Evolutionary conservation across 1,140 invertebrate species (phyloP).

Genomic region (Drosophila saltans): DNA sequence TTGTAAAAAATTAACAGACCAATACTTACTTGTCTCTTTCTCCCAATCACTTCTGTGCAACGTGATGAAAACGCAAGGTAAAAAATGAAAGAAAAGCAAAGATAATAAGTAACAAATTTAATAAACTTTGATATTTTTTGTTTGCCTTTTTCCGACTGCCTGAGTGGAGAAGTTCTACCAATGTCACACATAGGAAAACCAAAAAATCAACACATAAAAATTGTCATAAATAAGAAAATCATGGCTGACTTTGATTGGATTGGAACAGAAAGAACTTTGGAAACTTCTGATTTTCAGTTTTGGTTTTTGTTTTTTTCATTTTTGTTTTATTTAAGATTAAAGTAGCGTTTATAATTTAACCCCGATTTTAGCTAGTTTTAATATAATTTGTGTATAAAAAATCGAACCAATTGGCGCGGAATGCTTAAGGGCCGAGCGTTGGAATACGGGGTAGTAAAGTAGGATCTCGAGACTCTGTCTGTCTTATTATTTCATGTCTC

Average conservation of each 20-base stretch:
- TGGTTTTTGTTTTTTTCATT: conserved; percentile 35
- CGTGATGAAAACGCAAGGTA: neutral
- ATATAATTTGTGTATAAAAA: conserved; percentile 41
- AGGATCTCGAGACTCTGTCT: neutral
- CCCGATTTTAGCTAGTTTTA: conserved; percentile 70
- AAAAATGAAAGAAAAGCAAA: neutral
- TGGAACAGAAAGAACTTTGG: neutral
- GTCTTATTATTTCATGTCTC: neutral
- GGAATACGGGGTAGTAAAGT: neutral
- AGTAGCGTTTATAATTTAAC: conserved; percentile 59
- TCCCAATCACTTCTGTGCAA: neutral
- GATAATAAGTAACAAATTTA: neutral
- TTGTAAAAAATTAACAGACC: too few relatives aligned
- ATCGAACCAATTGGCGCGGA: conserved; percentile 41
- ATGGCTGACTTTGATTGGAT: neutral
- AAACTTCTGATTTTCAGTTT: conserved; percentile 31
- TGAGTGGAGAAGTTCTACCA: neutral
- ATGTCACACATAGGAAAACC: neutral
- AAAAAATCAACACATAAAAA: neutral
- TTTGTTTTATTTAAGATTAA: conserved; percentile 51
- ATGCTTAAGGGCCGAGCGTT: conserved; percentile 9
- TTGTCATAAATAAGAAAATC: neutral
- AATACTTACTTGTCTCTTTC: neutral
- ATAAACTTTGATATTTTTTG: neutral
- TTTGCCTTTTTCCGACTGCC: neutral